A percentile compares a stretch with the other conserved stretches of the same genome.
phyloP scores from a whole-genome alignment of 2,113 vertebrate genomes.

The Leucopsar rothschildi region DNA sequence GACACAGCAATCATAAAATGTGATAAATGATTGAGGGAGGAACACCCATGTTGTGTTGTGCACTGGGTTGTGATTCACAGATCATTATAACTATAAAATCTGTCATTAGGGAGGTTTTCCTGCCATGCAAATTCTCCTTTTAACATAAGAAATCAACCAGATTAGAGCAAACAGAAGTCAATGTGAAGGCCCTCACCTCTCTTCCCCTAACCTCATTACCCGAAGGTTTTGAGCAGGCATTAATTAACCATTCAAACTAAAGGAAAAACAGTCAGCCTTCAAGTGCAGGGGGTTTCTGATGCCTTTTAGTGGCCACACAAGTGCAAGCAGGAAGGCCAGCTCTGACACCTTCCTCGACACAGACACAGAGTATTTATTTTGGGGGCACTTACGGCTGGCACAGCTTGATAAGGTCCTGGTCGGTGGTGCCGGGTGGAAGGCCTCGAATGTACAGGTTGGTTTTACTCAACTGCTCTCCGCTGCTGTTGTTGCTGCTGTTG shows the following conservation, averaged over 20 bases:
- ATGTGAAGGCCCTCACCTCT: neutral
- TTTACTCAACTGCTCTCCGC: slow-evolving; percentile 95
- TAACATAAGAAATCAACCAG: neutral
- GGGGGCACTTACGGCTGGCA: slow-evolving; percentile 92
- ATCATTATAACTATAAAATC: neutral
- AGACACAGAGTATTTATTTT: neutral
- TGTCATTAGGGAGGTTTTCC: neutral
- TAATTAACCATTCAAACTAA: neutral
- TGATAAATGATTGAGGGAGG: neutral
- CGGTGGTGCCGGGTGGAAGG: slow-evolving; percentile 94
- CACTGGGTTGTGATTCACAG: neutral
- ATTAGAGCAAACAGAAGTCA: neutral
- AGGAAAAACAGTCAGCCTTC: neutral
- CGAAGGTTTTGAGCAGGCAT: neutral
- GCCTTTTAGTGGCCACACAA: neutral
- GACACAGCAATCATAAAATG: neutral
- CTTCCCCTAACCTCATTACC: neutral
- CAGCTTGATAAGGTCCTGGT: slow-evolving; percentile 98
- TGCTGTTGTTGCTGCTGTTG: slow-evolving; percentile 87
- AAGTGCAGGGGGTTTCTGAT: neutral
- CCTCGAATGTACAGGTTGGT: slow-evolving; percentile 98
- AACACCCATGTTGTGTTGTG: neutral
- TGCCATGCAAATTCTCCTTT: neutral
- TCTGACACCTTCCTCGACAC: neutral
- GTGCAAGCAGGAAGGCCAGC: neutral